Base-by-base conservation (phyloP, 1,140 invertebrate species). In the Telenomus remus region DNA sequence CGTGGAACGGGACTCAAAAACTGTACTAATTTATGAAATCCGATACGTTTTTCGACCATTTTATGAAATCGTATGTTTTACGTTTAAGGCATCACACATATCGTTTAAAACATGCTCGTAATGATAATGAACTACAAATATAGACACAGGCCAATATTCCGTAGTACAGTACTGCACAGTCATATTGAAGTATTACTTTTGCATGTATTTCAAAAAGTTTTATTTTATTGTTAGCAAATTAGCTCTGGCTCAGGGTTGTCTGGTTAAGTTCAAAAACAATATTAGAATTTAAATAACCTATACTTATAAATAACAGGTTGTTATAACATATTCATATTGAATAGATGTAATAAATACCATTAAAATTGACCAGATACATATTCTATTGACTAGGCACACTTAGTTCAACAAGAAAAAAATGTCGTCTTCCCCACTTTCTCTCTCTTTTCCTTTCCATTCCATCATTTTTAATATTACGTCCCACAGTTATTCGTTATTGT, bases 321-420 rank as follows among this genome's bases (percentile, higher is more conserved):
- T n/a, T n/a, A 84, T 86, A 85, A 84, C 82, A 83, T 85, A 82
- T 83, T 81, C 80, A 85, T 82, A 82, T 81, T 76, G 80, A 81
- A 81, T 85, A 82, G 85, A 82, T 82, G 69, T 77, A 72, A 81
- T 82, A 77, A 81, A 74, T 80, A 81, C 82, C 81, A 84, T 85
- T 87, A 86, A 88, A 88, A 88, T 88, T 88, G 87, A 88, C 87
- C 80, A 84, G 84, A 87, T 87, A 86, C n/a, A n/a, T 87, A 87
- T 85, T 87, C 86, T 88, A 88, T 88, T 87, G 84, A 88, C 87
- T 88, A 88, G 87, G 86, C 87, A 88, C 87, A 88, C 86, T 87
- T 87, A 87, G 85, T 87, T 87, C 80, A 87, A 87, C 86, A 87
- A 87, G 84, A 87, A 85, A 86, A 85, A 85, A 86, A 69, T 15